Percentiles rank a stretch among this genome's conserved stretches.
These are phyloP conservation scores for Lerista edwardsae DNA, from an alignment of 2,797 vertebrate genomes.

Conservation along the genomic window DNA sequence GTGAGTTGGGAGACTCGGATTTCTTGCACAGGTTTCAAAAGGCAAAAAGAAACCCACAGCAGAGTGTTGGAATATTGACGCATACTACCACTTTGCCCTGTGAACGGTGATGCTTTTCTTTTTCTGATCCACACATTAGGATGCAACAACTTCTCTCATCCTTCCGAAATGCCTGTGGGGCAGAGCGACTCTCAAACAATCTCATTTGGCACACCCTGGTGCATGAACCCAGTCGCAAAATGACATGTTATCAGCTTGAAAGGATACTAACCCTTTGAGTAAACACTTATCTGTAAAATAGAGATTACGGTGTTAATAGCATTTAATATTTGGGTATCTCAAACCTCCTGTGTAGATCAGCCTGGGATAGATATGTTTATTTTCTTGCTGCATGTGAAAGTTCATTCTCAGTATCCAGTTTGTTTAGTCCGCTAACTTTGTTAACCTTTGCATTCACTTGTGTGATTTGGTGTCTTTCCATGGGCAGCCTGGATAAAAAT, in stretches of 20 bases:
- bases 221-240: slow-evolving; percentile 34
- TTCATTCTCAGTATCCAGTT: slow-evolving; percentile 85
- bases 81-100: neutral
- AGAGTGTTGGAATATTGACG: neutral
- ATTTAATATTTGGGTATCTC: slow-evolving; percentile 77
- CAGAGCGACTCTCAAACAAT: slow-evolving; percentile 32
- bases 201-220: slow-evolving; percentile 27
- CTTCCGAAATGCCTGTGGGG: neutral
- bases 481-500: slow-evolving; percentile 74
- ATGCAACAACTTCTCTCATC: slow-evolving; percentile 2
- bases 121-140: neutral
- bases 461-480: slow-evolving; percentile 78
- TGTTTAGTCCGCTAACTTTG: slow-evolving; percentile 85
- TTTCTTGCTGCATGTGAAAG: slow-evolving; percentile 82
- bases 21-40: neutral
- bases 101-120: neutral
- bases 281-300: slow-evolving; percentile 74
- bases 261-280: slow-evolving; percentile 67
- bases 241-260: slow-evolving; percentile 67
- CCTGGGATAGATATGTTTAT: slow-evolving; percentile 77
- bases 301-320: slow-evolving; percentile 74
- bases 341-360: slow-evolving; percentile 76
- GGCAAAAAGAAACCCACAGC: neutral
- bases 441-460: slow-evolving; percentile 82
- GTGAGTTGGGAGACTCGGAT: neutral